Evolutionary conservation across 2,888 invertebrate genomes (phyloP), one percentile per base, ranked within the genome.

Genomic region (Druceiella hillmani): DNA sequence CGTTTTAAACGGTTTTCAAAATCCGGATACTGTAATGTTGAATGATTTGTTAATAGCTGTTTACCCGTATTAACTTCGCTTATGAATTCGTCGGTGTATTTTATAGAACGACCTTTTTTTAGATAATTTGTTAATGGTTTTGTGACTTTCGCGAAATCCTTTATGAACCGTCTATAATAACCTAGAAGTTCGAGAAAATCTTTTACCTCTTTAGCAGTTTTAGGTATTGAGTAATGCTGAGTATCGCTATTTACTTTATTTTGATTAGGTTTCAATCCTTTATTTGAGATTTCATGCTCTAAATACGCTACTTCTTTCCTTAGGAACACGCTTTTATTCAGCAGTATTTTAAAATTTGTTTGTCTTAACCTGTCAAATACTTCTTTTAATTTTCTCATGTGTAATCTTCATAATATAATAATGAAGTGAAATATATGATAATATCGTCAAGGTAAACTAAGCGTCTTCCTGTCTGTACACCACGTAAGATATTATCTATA

Each of bases 371-470:
- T 38, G 7, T 46, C 3, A 13, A 54, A 52, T 0, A 54, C 50
- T 17, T n/a, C n/a, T n/a, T n/a, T n/a, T 1, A 53, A 11, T 22
- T 52, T 50, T 3, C 37, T 14, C 2, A 51, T 44, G 26, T 53
- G 51, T 36, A n/a, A n/a, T n/a, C n/a, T n/a, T n/a, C n/a, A n/a
- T n/a, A n/a, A n/a, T 52, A 51, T 22, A 53, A 49, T 0, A 52
- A 36, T 0, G 49, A 48, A 2, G 48, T 49, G 9, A 44, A 47
- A 15, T 47, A 52, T 2, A 55, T 47, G 4, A 57, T 44, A 1
- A 57, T 52, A 27, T 57, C 57, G 30, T 56, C 56, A 1, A 55
- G 14, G 28, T 56, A 57, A 2, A 52, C 51, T 1, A 52, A 17
- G 22, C 52, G 49, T 1, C 42, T 42, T 7, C 29, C 51, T 10